Evolutionary conservation across 2,113 vertebrate genomes (phyloP).

Genomic region (Cricetomys ansorgei): DNA sequence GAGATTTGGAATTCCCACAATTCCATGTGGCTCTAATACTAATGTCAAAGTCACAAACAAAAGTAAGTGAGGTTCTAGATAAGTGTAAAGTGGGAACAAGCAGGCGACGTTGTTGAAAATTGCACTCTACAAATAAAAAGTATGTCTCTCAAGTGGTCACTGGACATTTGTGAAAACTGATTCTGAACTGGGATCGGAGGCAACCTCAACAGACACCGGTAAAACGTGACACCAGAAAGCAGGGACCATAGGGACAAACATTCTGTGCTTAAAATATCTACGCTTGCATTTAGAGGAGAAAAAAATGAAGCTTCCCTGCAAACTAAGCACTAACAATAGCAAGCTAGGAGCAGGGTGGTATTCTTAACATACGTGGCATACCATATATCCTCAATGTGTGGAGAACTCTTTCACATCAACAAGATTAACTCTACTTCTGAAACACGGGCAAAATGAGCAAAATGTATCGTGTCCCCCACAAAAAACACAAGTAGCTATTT

Average conservation of each 20-base stretch:
- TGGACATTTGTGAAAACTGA: background rate
- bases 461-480: background rate
- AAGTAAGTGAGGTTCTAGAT: background rate
- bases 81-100: background rate
- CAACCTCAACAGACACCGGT: background rate
- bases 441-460: background rate
- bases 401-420: background rate
- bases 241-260: background rate
- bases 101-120: background rate
- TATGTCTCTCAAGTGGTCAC: background rate
- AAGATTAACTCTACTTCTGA: background rate
- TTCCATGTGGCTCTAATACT: background rate
- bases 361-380: background rate
- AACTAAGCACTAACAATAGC: background rate
- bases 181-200: background rate
- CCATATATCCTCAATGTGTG: background rate
- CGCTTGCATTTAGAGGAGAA: background rate
- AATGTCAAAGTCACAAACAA: background rate
- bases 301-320: background rate
- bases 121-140: background rate
- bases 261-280: background rate
- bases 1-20: background rate
- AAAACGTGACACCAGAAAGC: background rate
- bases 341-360: background rate
- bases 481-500: background rate